Percentiles rank a stretch among this genome's conserved stretches.
Conservation (phyloP, 1,140 invertebrate species). For the Centruroides sculpturatus region DNA sequence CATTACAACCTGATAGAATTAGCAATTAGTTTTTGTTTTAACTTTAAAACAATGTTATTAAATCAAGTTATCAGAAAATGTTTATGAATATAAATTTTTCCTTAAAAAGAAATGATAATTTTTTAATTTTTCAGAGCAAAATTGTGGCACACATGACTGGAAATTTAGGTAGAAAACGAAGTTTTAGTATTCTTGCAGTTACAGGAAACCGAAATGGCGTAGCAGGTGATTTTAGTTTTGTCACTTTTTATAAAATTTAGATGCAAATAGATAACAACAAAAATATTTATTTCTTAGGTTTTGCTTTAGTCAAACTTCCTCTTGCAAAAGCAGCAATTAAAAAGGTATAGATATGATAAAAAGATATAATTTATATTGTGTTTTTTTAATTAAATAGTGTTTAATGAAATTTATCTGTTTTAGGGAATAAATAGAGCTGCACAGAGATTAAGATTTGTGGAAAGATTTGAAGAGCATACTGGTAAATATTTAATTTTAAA, state of each 20-base stretch:
- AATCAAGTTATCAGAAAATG: no score
- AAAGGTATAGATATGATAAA: slow-evolving; percentile 25
- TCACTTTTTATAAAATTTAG: neutral
- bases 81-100: no score
- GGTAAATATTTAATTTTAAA: slow-evolving; percentile 32
- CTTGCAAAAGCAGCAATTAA: slow-evolving; percentile 42
- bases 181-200: slow-evolving; percentile 51
- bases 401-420: no score
- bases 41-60: no score
- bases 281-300: slow-evolving; percentile 30
- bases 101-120: no score
- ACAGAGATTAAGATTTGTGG: slow-evolving; percentile 67
- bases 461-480: slow-evolving; percentile 62
- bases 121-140: slow-evolving; percentile 37
- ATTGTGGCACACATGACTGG: slow-evolving; percentile 69
- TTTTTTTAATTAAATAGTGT: neutral
- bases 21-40: no score
- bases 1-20: no score
- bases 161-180: slow-evolving; percentile 56
- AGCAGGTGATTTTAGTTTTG: slow-evolving; percentile 34
- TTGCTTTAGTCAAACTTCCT: slow-evolving; percentile 52
- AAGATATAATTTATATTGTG: slow-evolving; percentile 14
- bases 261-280: neutral
- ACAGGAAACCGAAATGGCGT: slow-evolving; percentile 83
- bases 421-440: slow-evolving; percentile 69